Evolutionary conservation across 2,113 vertebrate genomes (phyloP), one percentile per base, ranked within the genome.

Genomic region (Amphiprion percula): DNA sequence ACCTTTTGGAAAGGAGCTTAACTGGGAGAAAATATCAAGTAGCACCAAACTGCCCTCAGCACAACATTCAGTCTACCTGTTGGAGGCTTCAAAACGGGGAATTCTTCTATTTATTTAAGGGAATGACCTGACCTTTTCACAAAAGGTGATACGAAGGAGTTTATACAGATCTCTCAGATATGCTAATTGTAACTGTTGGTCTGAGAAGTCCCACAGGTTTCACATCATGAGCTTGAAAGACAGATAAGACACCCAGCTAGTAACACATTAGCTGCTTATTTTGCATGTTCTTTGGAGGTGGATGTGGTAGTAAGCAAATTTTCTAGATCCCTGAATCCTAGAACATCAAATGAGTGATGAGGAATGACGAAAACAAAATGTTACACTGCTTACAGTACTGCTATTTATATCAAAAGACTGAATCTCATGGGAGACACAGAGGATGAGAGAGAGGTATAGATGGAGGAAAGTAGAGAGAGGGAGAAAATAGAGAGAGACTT

Each of bases 321-420:
- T 14, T 15, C 26, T 47, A 68, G 66, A 79, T 76, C 58, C 26
- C 46, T 17, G 15, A 65, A 79, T 76, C 58, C 26, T 37, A 15
- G 15, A 65, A 54, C 65, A 64, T 75, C 49, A 84, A 55, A 70
- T 28, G 28, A 75, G 66, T 30, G 21, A 68, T 9, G n/a, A 71
- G 5, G 44, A 56, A 10, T 37, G 6, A 28, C 9, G 30, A 3
- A 41, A 6, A 52, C 30, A 68, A 37, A 9, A 62, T 2, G 1
- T 65, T 74, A 56, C 85, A 41, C 30, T 12, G 54, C 30, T 16
- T 56, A 67, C 67, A 37, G 61, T 12, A 50, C 15, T 28, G 65
- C 73, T 77, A 60, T 80, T 65, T 68, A 73, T 76, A 68, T 54
- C 62, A 60, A 63, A 50, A n/a, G 37, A 58, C 24, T 79, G 54